Conservation (phyloP, 2,797 vertebrate species). For the Takifugu ocellatus region DNA sequence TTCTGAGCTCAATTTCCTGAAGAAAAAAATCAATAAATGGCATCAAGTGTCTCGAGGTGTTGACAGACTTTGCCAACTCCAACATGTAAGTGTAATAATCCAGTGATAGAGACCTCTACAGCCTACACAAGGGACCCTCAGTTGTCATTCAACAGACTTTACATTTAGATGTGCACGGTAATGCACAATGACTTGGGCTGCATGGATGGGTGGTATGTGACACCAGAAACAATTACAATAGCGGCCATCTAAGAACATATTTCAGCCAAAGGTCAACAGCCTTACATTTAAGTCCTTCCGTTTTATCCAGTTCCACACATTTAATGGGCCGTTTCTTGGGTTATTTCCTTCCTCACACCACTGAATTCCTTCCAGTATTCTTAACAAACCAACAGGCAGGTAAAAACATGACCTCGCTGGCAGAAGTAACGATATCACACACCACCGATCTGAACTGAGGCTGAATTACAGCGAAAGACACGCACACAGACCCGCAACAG, state of each 20-base stretch:
- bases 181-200: not conserved
- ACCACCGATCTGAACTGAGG: not conserved
- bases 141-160: conserved; percentile 29
- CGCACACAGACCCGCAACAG: not conserved
- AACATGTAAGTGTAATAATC: conserved; percentile 11
- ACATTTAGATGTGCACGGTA: conserved; percentile 20
- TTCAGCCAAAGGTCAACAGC: no score
- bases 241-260: no score
- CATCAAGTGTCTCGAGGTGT: not conserved
- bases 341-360: no score
- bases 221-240: no score
- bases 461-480: not conserved
- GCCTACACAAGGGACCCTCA: conserved; percentile 15
- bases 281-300: no score
- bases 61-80: not conserved
- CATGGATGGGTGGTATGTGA: no score
- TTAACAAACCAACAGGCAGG: no score
- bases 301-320: no score
- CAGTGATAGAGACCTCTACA: conserved; percentile 17
- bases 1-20: not conserved
- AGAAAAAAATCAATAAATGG: not conserved
- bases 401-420: not conserved
- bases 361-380: no score
- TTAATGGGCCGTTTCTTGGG: no score
- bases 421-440: not conserved